A percentile compares a stretch with the other conserved stretches of the same genome.
These are phyloP conservation scores for Acleris emargana DNA, from an alignment of 2,888 invertebrate genomes.

Conservation along the genomic window DNA sequence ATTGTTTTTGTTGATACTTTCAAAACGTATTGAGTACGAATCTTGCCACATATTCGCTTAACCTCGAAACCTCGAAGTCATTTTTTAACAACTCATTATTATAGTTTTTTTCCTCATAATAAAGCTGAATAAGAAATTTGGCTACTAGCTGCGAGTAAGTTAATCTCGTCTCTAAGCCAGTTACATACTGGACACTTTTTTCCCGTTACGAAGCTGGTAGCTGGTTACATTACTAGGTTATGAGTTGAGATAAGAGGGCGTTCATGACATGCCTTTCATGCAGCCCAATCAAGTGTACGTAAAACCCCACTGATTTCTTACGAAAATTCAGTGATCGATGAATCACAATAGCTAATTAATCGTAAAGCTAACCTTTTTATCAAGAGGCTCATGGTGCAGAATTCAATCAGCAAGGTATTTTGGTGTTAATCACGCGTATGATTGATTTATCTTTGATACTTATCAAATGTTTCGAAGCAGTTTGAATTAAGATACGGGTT, in stretches of 20 bases:
- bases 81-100: no score
- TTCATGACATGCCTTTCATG: background rate
- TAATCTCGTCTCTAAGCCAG: no score
- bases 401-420: conserved; percentile 13
- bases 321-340: background rate
- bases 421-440: background rate
- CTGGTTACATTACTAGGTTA: no score
- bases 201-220: no score
- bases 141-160: no score
- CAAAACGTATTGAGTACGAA: no score
- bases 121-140: no score
- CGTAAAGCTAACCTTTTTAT: conserved; percentile 3
- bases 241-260: background rate
- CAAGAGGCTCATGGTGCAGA: background rate
- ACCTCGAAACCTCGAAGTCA: no score
- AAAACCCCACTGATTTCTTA: background rate
- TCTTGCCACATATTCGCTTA: no score
- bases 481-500: conserved; percentile 13
- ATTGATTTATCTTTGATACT: conserved; percentile 15
- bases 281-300: background rate
- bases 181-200: no score
- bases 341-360: background rate
- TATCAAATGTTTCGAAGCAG: background rate
- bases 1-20: no score
- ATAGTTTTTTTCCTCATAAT: no score